phyloP scores from a whole-genome alignment of 2,888 invertebrate species.

The Troides aeacus region DNA sequence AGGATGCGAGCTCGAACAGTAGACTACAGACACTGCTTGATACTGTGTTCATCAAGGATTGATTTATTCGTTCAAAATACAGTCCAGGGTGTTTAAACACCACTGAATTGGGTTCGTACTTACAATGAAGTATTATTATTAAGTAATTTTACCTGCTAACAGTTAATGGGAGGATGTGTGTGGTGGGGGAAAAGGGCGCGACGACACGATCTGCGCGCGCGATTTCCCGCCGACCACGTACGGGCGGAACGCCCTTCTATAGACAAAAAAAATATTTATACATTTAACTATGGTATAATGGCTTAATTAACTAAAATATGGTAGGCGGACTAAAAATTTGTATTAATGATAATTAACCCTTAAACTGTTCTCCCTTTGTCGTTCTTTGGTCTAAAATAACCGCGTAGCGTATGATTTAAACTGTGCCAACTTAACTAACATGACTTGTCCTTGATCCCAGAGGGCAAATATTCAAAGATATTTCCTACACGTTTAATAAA shows the following conservation, averaged over 20 bases:
- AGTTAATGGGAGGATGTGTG: slow-evolving; percentile 79
- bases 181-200: slow-evolving; percentile 76
- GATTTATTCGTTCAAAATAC: no score
- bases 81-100: no score
- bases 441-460: no score
- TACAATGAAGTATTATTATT: neutral
- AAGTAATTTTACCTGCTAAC: slow-evolving; percentile 73
- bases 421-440: no score
- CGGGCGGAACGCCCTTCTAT: slow-evolving; percentile 75
- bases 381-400: no score
- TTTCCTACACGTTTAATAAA: no score
- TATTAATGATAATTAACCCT: neutral
- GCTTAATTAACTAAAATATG: neutral
- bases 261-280: slow-evolving; percentile 21
- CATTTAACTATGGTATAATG: neutral
- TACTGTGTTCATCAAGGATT: no score
- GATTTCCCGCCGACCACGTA: slow-evolving; percentile 77
- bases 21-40: no score
- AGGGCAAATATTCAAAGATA: no score
- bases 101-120: neutral
- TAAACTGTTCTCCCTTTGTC: no score
- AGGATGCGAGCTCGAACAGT: no score
- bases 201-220: slow-evolving; percentile 74
- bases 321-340: neutral
- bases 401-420: no score